Evolutionary conservation across 2,113 vertebrate genomes (phyloP), one percentile per base, ranked within the genome.

Genomic region (Motacilla alba): DNA sequence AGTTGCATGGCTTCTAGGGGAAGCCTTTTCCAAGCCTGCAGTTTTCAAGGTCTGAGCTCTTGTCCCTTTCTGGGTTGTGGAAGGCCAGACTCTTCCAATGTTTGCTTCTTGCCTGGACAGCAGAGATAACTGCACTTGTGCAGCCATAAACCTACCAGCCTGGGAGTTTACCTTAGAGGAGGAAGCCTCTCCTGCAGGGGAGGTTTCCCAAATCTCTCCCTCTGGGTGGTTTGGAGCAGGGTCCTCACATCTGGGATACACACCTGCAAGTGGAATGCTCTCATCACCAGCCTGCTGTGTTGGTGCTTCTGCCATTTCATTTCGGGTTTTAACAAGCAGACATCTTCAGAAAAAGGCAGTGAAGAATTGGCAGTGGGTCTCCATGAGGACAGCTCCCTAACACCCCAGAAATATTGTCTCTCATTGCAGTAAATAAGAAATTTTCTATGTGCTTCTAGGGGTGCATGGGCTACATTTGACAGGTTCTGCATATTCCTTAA

Each of bases 1-100:
- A 15, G 9, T 31, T 50, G 23, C 21, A 13, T 20, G 46, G 56
- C 31, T 91, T 68, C 37, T 73, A n/a, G 23, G n/a, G 7, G 8
- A 43, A 66, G 41, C 35, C 11, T 80, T 70, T 66, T 33, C 33
- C 24, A 77, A 83, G 35, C 31, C 46, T 86, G 50, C 33, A 44
- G 12, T 62, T 79, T 83, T 22, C 50, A 67, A 59, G 41, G 53
- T 23, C 16, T 50, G 4, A 1, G 11, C 9, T 28, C 23, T 72
- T 74, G 58, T 74, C 21, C n/a, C 22, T 55, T n/a, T 70, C 52
- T 33, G 15, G 44, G 12, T 33, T 68, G 41, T 33, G n/a, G 59
- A 79, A 79, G 83, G 15, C 14, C 50, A 58, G 37, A 10, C 43
- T 44, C 21, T 90, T 18, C 15, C 12, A 27, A 0, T 0, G 0